Evolutionary conservation across 2,113 vertebrate genomes (phyloP).

Genomic region (Cairina moschata): DNA sequence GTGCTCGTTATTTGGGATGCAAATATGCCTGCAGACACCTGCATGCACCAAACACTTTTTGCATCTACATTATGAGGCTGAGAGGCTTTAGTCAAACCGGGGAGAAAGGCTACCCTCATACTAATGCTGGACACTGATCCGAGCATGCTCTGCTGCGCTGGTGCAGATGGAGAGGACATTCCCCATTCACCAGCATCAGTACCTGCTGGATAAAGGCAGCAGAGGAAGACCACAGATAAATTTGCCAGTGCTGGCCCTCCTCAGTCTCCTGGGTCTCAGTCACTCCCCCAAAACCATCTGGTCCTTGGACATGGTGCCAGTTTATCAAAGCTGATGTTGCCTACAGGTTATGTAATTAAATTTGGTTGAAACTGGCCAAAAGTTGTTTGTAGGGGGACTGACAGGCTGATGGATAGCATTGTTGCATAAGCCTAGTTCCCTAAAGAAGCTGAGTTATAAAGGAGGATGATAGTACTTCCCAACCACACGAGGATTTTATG

Average conservation of each 20-base stretch:
- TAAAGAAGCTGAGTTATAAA: not conserved
- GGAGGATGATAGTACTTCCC: not conserved
- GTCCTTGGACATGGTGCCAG: not conserved
- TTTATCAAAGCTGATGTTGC: not conserved
- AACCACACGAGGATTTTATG: not conserved
- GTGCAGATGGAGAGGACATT: too few species aligned
- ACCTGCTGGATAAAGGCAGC: not conserved
- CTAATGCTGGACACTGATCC: not conserved
- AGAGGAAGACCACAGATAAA: not conserved
- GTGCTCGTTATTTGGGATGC: rapidly evolving
- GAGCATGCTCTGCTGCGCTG: not conserved
- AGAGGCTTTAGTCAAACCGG: not conserved
- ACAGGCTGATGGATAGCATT: not conserved
- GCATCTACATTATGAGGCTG: rapidly evolving
- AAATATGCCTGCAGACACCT: not conserved
- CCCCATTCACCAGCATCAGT: not conserved
- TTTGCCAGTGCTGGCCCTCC: not conserved
- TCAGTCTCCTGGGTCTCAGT: not conserved
- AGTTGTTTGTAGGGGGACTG: not conserved
- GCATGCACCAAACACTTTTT: not conserved
- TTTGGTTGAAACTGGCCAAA: not conserved
- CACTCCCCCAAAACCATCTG: not conserved
- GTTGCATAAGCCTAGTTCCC: not conserved
- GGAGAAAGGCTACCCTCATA: not conserved
- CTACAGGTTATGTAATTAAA: not conserved